Evolutionary conservation across 2,888 invertebrate genomes (phyloP), one percentile per base, ranked within the genome.

Genomic region (Eupithecia abbreviata): DNA sequence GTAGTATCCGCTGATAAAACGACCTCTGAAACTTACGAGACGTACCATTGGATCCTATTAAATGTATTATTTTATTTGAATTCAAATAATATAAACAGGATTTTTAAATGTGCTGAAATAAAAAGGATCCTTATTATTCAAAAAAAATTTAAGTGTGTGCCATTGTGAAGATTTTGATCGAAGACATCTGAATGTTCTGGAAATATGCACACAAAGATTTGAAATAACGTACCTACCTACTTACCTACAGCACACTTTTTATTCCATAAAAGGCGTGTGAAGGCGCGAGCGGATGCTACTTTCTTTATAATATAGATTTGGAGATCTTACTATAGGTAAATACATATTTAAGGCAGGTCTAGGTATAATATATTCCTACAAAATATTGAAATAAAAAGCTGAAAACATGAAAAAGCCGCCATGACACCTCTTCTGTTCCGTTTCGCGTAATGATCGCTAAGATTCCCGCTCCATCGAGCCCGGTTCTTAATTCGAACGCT

Each of bases 381-480:
- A 15, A 69, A 55, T 70, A 62, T 45, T 45, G 76, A 76, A 79
- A 71, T 72, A 79, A 79, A 75, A 69, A 76, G 74, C 70, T 55
- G 79, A 79, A 83, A 79, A 82, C 80, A 78, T 81, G 80, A 80
- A 82, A 78, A 82, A 72, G 76, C 77, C 79, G 81, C 82, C 82
- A 81, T 83, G 83, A 82, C 82, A 83, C 79, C 75, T 80, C 77
- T 49, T 84, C 84, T 89, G 89, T 89, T 90, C 86, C 89, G 88
- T 90, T 89, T 84, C 88, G 85, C 92, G 89, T 94, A 94, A 94
- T 93, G 94, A 94, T 92, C 92, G 90, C 92, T 90, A 94, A 94
- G 94, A 93, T 91, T 91, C 89, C 87, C 91, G 91, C 93, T 90
- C 87, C 93, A 94, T 92, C 90, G 91, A 89, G 82, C 88, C 82